Percentiles rank a stretch among this genome's conserved stretches.
These are phyloP conservation scores for Machaerirhynchus nigripectus DNA, from an alignment of 2,113 vertebrate species.

Conservation along the genomic window DNA sequence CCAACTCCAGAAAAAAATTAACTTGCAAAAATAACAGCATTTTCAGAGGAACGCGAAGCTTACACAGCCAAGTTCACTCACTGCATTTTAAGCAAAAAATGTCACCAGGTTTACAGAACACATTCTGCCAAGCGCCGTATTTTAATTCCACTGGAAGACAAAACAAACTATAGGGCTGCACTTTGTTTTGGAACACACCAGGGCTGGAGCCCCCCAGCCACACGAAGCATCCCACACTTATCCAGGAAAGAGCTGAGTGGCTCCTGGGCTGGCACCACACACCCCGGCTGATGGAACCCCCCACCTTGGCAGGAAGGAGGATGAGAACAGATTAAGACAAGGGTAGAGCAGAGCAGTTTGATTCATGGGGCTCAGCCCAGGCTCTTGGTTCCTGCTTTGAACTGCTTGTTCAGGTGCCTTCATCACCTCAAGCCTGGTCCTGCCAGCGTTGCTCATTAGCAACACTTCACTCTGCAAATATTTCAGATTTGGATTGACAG, in stretches of 20 bases:
- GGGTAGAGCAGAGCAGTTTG: background rate
- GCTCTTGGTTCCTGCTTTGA: background rate
- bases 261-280: background rate
- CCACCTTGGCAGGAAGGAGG: background rate
- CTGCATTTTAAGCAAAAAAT: background rate
- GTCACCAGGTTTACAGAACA: background rate
- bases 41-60: background rate
- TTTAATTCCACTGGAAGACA: constrained; percentile 35
- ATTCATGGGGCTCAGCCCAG: background rate
- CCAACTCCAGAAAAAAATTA: constrained; percentile 10
- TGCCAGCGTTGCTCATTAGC: constrained; percentile 37
- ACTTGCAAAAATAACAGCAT: background rate
- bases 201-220: background rate
- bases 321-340: background rate
- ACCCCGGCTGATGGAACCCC: rapidly evolving
- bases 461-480: constrained; percentile 54
- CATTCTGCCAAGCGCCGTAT: background rate
- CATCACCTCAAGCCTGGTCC: background rate
- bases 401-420: background rate
- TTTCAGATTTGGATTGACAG: constrained; percentile 33
- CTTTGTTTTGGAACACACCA: constrained; percentile 15
- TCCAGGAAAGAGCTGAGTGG: background rate
- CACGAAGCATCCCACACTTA: background rate
- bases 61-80: background rate
- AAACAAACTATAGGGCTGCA: constrained; percentile 13